A percentile compares a stretch with the other conserved stretches of the same genome.
These are phyloP conservation scores for Parazoanthus atlanticus DNA, from an alignment of 92 coral and sea anemone genomes.

Conservation along the genomic window DNA sequence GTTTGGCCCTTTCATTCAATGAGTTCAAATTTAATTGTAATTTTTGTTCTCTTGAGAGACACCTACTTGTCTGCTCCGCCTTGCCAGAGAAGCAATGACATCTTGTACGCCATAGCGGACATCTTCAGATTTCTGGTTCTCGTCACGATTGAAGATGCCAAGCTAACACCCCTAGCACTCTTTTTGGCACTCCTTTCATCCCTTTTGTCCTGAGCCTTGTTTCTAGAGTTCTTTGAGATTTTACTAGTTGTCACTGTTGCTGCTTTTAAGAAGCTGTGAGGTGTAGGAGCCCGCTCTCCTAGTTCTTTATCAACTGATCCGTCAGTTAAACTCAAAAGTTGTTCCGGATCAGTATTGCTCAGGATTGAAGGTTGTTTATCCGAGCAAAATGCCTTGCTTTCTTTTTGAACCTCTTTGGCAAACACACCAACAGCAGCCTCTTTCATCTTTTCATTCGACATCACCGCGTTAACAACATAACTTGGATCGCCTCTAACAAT, in stretches of 20 bases:
- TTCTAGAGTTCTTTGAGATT: neutral
- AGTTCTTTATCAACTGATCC: slow-evolving; percentile 28
- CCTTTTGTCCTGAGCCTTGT: neutral
- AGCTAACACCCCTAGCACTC: neutral
- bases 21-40: too few species aligned
- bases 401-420: slow-evolving; percentile 6
- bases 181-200: neutral
- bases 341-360: slow-evolving; percentile 10
- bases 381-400: slow-evolving; percentile 39
- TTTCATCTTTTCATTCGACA: neutral
- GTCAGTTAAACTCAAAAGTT: slow-evolving; percentile 19
- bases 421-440: neutral
- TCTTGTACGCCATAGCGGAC: neutral
- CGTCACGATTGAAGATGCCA: neutral
- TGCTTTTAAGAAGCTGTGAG: slow-evolving; percentile 35
- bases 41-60: too few species aligned
- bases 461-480: slow-evolving; percentile 1
- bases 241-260: neutral
- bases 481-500: neutral
- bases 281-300: slow-evolving; percentile 35
- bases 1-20: too few species aligned
- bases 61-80: slow-evolving; percentile 2
- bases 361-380: slow-evolving; percentile 35
- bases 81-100: neutral
- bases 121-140: neutral